Conservation (phyloP, 2,797 vertebrate genomes). For the Forpus xanthops region DNA sequence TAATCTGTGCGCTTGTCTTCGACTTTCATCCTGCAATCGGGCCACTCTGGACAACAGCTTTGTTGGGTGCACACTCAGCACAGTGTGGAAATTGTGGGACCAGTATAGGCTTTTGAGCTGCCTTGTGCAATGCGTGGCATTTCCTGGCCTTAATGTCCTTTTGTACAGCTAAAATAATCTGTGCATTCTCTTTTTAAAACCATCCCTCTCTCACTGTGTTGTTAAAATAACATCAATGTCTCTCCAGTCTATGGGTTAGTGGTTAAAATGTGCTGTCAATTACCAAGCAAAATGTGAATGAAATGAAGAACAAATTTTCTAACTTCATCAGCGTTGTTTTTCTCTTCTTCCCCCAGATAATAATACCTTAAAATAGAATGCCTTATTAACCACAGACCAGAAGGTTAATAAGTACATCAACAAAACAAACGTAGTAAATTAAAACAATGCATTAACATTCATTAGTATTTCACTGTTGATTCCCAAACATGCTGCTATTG, state of each 20-base stretch:
- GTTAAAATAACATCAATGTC: background rate
- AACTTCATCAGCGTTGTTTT: background rate
- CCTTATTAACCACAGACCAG: conserved; percentile 62
- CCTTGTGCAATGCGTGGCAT: rapidly evolving
- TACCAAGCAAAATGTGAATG: conserved; percentile 33
- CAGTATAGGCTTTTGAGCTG: background rate
- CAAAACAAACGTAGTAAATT: conserved; percentile 68
- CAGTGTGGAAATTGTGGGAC: rapidly evolving
- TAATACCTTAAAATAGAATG: conserved; percentile 48
- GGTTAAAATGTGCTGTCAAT: conserved; percentile 18
- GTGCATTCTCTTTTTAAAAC: background rate
- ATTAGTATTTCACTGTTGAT: conserved; percentile 67
- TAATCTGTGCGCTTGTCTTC: rapidly evolving
- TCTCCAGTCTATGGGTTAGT: background rate
- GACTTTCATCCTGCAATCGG: background rate
- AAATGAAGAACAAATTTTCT: conserved; percentile 22
- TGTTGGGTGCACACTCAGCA: rapidly evolving
- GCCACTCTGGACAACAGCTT: rapidly evolving
- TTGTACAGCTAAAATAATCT: background rate
- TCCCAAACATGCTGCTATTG: conserved; percentile 52
- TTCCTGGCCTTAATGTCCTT: background rate
- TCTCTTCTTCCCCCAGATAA: background rate
- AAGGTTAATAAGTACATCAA: conserved; percentile 60
- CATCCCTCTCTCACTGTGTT: background rate
- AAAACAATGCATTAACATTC: conserved; percentile 63